Conservation (phyloP, 2,113 vertebrate species). For the Myotis davidii region DNA sequence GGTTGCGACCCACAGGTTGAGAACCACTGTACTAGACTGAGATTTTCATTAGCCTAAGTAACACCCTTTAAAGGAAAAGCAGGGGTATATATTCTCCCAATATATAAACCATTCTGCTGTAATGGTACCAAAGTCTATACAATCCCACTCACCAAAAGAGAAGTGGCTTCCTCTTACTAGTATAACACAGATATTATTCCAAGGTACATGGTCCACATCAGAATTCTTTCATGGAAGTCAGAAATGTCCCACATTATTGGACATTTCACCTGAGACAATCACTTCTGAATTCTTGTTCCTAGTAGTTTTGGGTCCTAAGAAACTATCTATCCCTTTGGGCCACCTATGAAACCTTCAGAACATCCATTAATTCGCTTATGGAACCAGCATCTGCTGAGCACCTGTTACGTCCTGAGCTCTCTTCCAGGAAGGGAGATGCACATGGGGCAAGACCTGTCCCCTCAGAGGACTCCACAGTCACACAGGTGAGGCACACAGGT, state of each 20-base stretch:
- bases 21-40: background rate
- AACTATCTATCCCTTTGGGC: background rate
- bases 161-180: background rate
- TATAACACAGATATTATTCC: background rate
- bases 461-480: background rate
- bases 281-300: background rate
- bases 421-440: fast-evolving
- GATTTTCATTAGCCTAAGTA: background rate
- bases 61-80: background rate
- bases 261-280: background rate
- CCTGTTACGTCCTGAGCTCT: background rate
- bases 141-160: too few species aligned
- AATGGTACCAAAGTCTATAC: background rate
- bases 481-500: fast-evolving
- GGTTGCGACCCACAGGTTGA: too few species aligned
- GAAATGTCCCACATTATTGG: background rate
- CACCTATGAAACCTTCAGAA: background rate
- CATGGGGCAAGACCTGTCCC: fast-evolving
- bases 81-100: background rate
- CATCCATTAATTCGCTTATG: background rate
- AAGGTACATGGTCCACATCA: too few species aligned
- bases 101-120: background rate
- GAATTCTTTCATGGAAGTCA: background rate
- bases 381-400: background rate
- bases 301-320: background rate